Evolutionary conservation across 2,888 invertebrate genomes (phyloP).

Genomic region (Polydrusus tereticollis): DNA sequence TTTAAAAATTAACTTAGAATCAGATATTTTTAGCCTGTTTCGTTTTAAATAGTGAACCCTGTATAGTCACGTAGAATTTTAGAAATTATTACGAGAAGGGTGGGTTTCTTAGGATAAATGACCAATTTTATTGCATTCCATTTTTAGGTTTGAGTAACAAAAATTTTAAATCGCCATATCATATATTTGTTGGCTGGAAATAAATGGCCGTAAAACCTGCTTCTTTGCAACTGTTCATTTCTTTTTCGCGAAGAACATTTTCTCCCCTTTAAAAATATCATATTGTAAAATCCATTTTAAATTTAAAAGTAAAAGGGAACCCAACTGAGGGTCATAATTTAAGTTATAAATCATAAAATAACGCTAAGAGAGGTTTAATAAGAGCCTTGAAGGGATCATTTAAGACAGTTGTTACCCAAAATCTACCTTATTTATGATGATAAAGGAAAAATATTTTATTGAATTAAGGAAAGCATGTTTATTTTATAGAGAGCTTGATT

Average conservation of each 20-base stretch:
- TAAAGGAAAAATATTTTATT: conserved; percentile 36
- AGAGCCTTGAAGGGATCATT: conserved; percentile 48
- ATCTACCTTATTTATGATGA: conserved; percentile 48
- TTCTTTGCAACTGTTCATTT: neutral
- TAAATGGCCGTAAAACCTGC: neutral
- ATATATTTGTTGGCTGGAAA: neutral
- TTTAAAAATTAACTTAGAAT: too few species aligned
- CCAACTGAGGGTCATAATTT: conserved; percentile 37
- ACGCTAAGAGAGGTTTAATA: conserved; percentile 45
- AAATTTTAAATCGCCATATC: neutral
- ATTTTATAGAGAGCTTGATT: conserved; percentile 39
- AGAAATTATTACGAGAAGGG: too few species aligned
- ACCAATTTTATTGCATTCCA: too few species aligned
- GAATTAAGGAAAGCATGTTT: conserved; percentile 40
- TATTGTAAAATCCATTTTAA: conserved; percentile 37
- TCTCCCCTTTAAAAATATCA: conserved; percentile 6
- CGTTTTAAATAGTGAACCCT: too few species aligned
- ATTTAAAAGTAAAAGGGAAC: conserved; percentile 41
- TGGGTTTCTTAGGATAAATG: too few species aligned
- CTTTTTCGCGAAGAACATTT: conserved; percentile 17
- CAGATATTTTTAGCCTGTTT: too few species aligned
- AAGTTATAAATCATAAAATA: conserved; percentile 46
- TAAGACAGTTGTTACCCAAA: conserved; percentile 47
- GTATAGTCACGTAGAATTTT: too few species aligned
- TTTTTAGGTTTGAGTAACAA: neutral